These are phyloP conservation scores for Theristicus caerulescens DNA, from an alignment of 2,113 vertebrate species.

Conservation along the genomic window DNA sequence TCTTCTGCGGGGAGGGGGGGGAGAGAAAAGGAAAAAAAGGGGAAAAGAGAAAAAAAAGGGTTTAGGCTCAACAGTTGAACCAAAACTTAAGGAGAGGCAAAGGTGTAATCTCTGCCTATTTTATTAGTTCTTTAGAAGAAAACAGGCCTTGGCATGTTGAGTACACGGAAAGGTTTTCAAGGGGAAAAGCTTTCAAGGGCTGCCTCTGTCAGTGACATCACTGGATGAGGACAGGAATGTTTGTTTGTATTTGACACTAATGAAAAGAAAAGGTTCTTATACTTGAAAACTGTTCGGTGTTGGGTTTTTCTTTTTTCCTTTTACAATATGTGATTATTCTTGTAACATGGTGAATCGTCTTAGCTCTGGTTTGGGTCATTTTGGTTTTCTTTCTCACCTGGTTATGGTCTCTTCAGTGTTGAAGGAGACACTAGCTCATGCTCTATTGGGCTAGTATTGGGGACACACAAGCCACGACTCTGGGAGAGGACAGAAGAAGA, in stretches of 20 bases:
- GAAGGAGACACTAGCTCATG: neutral
- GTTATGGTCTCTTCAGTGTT: neutral
- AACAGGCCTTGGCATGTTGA: neutral
- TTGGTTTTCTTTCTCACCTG: neutral
- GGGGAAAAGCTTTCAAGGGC: neutral
- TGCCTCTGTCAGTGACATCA: neutral
- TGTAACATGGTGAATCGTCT: fast-evolving
- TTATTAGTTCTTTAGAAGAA: neutral
- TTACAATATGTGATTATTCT: neutral
- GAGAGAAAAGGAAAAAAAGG: no score
- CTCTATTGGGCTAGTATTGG: fast-evolving
- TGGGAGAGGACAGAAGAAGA: neutral
- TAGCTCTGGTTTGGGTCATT: neutral
- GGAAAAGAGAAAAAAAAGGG: neutral
- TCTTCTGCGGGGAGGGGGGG: fast-evolving
- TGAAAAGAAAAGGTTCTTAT: neutral
- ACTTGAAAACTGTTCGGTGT: neutral
- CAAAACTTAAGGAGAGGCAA: neutral
- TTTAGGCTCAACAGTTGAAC: neutral
- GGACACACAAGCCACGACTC: fast-evolving
- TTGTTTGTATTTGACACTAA: neutral
- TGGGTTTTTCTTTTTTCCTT: neutral
- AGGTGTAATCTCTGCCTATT: neutral
- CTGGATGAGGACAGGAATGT: neutral
- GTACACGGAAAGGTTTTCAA: neutral